phyloP scores from a whole-genome alignment of 2,113 vertebrate genomes.

The Micronisus gabar region DNA sequence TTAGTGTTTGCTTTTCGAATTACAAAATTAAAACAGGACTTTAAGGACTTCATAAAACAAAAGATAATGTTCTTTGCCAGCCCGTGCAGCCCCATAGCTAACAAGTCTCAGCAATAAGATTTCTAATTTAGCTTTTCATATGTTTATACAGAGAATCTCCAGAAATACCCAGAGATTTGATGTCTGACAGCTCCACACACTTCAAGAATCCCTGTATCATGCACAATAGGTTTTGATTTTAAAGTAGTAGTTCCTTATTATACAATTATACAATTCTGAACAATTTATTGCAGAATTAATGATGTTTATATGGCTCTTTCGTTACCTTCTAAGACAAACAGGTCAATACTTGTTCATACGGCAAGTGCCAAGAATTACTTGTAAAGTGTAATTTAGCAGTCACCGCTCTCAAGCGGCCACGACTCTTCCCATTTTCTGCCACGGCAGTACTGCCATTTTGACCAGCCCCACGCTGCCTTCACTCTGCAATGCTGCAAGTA shows the following conservation, averaged over 20 bases:
- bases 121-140: background rate
- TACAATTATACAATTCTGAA: background rate
- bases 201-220: background rate
- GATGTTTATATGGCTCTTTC: background rate
- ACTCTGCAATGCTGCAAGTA: background rate
- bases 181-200: background rate
- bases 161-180: background rate
- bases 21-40: background rate
- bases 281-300: background rate
- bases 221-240: background rate
- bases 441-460: background rate
- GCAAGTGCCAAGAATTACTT: background rate
- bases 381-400: background rate
- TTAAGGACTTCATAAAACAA: background rate
- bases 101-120: background rate
- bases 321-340: background rate
- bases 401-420: fast-evolving
- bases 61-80: background rate
- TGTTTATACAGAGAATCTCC: background rate
- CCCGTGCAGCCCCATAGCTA: background rate
- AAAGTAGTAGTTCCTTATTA: background rate
- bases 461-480: background rate
- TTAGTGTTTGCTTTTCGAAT: background rate
- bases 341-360: background rate
- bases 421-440: background rate